These are phyloP conservation scores for Falcunculus frontatus DNA, from an alignment of 2,113 vertebrate genomes.

Conservation along the genomic window DNA sequence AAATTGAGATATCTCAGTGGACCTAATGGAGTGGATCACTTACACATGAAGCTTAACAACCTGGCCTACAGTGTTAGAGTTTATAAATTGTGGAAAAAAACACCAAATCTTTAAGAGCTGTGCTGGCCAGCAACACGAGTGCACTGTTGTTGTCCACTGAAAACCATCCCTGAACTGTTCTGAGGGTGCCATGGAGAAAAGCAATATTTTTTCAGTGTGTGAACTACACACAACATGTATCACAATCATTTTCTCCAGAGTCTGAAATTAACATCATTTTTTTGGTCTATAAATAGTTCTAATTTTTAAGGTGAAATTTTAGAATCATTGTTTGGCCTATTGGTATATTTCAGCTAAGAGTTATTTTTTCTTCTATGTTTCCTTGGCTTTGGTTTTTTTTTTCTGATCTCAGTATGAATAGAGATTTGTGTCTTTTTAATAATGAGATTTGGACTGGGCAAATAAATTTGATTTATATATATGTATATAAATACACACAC, in stretches of 20 bases:
- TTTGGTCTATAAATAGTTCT: background rate
- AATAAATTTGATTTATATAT: background rate
- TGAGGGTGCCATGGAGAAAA: background rate
- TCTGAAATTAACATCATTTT: background rate
- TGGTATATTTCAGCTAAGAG: background rate
- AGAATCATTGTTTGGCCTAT: background rate
- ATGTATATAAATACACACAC: background rate
- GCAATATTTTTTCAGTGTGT: background rate
- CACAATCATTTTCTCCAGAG: background rate
- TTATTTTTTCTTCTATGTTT: background rate
- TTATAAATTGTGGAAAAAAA: background rate
- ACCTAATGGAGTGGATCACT: background rate
- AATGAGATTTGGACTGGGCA: background rate
- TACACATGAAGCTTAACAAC: background rate
- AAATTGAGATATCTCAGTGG: background rate
- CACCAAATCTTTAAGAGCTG: background rate
- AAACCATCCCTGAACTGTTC: background rate
- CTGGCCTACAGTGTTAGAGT: background rate
- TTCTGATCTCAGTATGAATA: background rate
- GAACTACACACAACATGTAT: accelerated
- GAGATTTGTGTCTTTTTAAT: background rate
- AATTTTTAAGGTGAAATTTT: background rate
- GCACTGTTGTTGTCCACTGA: background rate
- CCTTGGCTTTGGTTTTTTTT: background rate
- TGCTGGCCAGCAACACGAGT: accelerated